Base-by-base conservation (phyloP, 2,797 vertebrate genomes). In the Pangasius krempfi region DNA sequence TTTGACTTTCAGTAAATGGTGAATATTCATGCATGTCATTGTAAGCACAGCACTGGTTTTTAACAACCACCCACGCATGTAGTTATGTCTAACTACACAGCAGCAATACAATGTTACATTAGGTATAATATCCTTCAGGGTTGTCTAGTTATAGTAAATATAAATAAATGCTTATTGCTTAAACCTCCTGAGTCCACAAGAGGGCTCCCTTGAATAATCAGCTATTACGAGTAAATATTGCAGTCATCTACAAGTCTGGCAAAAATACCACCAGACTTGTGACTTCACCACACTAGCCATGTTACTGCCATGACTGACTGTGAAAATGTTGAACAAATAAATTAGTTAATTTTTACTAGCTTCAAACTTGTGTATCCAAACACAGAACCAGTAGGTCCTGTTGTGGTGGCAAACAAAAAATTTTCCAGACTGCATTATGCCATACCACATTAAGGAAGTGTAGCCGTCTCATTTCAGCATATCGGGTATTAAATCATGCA, bases 161-260 rank as follows among this genome's bases (percentile, higher is more conserved):
- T 40, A 58, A 68, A 5, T 22, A 58, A 40, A 40, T 22, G 73
- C 10, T 40, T 66, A 52, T 3, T 64, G 81, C 44, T 52, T 54
- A 37, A 62, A 10, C 37, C 47, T 27, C 10, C 22, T 52, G 58
- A 76, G 56, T 60, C 82, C 73, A 88, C 83, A 88, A 88, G 83
- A 68, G 87, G 84, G 84, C 70, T 40, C 84, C 84, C 30, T 70
- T 84, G 64, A 70, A 84, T 54, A 54, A 84, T 50, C 50, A 84
- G 44, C 27, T 2, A 84, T 47, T 2, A n/a, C 44, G 25, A 62
- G 79, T 47, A 62, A 64, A 44, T n/a, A n/a, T 27, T 64, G 20
- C 37, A 66, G 58, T n/a, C 25, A 60, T 37, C n/a, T 16, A 82
- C 33, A 62, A 50, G 25, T 7, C 4, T 33, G 30, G 10, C 0